Base-by-base conservation (phyloP, 1,140 invertebrate genomes). In the Drosophila saltans region DNA sequence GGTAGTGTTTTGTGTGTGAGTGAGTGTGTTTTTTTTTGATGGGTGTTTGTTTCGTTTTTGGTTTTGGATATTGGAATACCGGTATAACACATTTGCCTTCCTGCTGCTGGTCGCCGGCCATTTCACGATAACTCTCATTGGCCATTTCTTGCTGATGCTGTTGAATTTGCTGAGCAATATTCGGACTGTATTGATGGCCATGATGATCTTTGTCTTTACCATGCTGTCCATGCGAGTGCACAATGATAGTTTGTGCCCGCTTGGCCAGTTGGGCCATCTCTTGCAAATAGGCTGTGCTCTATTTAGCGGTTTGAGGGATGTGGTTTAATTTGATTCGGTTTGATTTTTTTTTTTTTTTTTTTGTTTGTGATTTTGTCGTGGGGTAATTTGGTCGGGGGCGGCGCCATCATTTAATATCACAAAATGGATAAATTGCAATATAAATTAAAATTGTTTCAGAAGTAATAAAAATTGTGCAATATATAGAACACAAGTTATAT, bases 191-290 rank as follows among this genome's bases (percentile, higher is more conserved):
- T 39, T 91, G 83, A 71, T 89, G 64, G 75, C 76, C 68, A 69
- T 91, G 90, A 73, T 91, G 83, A 68, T 88, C 84, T 80, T 84
- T 88, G 72, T 80, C 81, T 77, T 84, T 88, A 62, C 76, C 79
- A 73, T 91, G 83, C 69, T 40, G 80, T 74, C 73, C 75, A 81
- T 84, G 81, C 57, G 80, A 64, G 69, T 92, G 85, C 67, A 91
- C 79, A 75, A 92, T 75, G 70, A 92, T 90, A 43, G 91, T 86
- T 81, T 92, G 90, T 43, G 81, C 80, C 57, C 90, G 77, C 77
- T 91, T 91, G 62, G 88, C 76, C 72, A 91, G 59, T 64, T 72
- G 72, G 62, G 91, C 91, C 88, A 90, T 91, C 68, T 92, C 92
- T 79, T 91, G 90, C 57, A 92, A 79, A 80, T 92, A 92, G 30